phyloP scores from a whole-genome alignment of 2,113 vertebrate species.

The Potamarius usumacintae region DNA sequence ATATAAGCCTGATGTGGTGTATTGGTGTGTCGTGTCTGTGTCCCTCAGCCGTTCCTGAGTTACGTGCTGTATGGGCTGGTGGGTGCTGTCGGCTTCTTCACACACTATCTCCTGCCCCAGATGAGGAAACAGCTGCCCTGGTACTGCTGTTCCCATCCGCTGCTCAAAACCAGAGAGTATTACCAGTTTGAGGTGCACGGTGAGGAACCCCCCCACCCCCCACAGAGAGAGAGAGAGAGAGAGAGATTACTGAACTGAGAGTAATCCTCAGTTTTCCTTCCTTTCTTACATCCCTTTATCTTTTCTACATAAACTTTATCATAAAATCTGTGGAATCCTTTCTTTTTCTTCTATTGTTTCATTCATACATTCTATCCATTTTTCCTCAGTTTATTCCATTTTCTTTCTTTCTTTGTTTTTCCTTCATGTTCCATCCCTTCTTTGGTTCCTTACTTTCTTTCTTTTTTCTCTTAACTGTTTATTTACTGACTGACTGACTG shows the following conservation, averaged over 20 bases:
- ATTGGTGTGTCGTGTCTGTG: neutral
- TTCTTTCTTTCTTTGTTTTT: neutral
- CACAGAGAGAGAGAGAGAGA: too few relatives aligned
- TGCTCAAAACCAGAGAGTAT: conserved; percentile 95
- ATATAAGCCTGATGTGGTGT: neutral
- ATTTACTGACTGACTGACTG: neutral
- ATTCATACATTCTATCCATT: neutral
- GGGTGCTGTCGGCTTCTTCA: conserved; percentile 86
- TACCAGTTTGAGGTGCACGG: conserved; percentile 97
- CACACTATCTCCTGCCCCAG: conserved; percentile 94
- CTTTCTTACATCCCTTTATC: neutral
- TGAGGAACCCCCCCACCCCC: conserved; percentile 66
- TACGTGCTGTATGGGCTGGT: conserved; percentile 90
- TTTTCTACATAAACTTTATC: neutral
- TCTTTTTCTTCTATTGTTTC: too few relatives aligned
- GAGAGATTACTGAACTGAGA: too few relatives aligned
- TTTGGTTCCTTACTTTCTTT: neutral
- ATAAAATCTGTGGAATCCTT: too few relatives aligned
- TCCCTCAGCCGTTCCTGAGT: conserved; percentile 87
- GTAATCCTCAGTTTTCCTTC: neutral
- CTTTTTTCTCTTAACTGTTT: neutral
- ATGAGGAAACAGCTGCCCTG: conserved; percentile 95
- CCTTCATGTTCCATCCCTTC: neutral
- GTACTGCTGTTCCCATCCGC: conserved; percentile 95
- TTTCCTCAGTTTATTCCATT: neutral